A percentile compares a stretch with the other conserved stretches of the same genome.
These are phyloP conservation scores for Crotalus tigris DNA, from an alignment of 2,113 vertebrate genomes.

Conservation along the genomic window DNA sequence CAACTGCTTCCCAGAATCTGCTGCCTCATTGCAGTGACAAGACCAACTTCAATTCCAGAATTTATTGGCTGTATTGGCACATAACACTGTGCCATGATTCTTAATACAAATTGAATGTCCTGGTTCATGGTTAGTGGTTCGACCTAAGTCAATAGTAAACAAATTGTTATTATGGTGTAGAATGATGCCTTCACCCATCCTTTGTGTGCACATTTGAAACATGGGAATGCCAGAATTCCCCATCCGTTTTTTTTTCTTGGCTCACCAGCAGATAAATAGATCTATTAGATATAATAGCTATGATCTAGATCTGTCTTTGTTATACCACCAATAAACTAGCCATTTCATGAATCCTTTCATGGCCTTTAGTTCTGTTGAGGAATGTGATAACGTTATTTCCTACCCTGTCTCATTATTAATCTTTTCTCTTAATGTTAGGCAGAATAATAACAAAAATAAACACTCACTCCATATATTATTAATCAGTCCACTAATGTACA, in stretches of 20 bases:
- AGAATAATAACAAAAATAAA: neutral
- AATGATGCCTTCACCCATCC: neutral
- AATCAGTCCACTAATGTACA: neutral
- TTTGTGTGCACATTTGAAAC: neutral
- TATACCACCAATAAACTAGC: neutral
- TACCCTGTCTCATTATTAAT: neutral
- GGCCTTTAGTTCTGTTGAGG: neutral
- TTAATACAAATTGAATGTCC: neutral
- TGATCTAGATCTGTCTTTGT: neutral
- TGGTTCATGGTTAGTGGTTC: neutral
- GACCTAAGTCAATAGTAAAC: neutral
- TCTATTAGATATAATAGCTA: neutral
- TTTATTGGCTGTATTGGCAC: neutral
- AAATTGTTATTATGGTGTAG: neutral
- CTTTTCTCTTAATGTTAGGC: neutral
- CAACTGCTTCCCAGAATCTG: neutral
- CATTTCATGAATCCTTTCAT: neutral
- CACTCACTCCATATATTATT: neutral
- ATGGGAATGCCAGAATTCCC: neutral
- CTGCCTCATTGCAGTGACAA: neutral
- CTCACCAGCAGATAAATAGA: neutral
- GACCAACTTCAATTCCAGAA: neutral
- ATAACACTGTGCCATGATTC: neutral
- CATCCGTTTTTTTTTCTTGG: neutral
- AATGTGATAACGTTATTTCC: neutral